Evolutionary conservation across 2,113 vertebrate species (phyloP).

Genomic region (Sphaerodactylus townsendi): DNA sequence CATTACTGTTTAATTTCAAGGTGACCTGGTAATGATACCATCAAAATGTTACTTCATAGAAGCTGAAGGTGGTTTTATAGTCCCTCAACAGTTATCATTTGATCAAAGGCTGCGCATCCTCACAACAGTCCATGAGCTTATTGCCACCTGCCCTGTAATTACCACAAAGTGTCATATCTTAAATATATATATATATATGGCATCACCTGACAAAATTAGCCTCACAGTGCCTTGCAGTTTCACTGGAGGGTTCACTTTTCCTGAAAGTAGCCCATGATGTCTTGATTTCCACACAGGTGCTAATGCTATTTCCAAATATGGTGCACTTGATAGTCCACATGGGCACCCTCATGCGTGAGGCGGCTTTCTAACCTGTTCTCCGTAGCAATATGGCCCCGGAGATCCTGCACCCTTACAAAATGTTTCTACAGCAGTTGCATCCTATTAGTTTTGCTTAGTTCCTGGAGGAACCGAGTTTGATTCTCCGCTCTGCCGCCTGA

Average conservation of each 20-base stretch:
- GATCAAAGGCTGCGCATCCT: neutral
- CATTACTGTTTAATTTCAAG: neutral
- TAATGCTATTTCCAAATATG: neutral
- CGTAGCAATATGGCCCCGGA: neutral
- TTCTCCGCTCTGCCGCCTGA: too few relatives aligned
- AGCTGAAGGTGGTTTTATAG: neutral
- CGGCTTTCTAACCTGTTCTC: neutral
- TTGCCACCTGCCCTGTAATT: neutral
- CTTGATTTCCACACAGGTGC: neutral
- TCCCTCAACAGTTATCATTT: neutral
- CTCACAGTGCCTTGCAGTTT: neutral
- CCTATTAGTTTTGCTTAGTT: too few relatives aligned
- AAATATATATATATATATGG: neutral
- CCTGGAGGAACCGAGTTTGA: too few relatives aligned
- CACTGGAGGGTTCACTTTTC: neutral
- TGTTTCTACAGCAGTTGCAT: neutral
- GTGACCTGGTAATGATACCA: neutral
- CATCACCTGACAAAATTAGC: too few relatives aligned
- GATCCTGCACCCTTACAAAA: neutral
- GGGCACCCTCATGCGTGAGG: neutral
- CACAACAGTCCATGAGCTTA: neutral
- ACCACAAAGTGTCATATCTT: neutral
- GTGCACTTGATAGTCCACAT: too few relatives aligned
- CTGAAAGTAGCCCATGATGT: neutral
- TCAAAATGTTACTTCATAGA: neutral